These are phyloP conservation scores for Hirudo medicinalis DNA, from an alignment of 1,140 invertebrate species.

Conservation along the genomic window DNA sequence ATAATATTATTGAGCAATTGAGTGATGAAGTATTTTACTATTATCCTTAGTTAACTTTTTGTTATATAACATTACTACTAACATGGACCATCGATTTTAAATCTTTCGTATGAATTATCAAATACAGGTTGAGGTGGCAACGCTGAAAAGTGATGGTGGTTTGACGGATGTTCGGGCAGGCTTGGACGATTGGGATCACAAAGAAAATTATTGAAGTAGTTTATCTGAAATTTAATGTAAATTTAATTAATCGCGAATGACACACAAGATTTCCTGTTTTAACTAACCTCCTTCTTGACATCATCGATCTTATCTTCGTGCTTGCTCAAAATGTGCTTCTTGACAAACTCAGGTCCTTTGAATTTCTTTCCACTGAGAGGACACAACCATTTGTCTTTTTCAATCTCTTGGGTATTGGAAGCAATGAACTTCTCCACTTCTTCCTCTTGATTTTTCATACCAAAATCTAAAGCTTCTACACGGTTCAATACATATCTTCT, in stretches of 20 bases:
- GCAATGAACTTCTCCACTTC: constrained; percentile 1
- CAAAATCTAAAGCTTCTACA: too few species aligned
- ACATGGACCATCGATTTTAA: too few species aligned
- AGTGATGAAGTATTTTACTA: too few species aligned
- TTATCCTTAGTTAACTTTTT: too few species aligned
- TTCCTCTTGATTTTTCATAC: too few species aligned
- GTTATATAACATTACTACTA: too few species aligned
- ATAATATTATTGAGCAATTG: too few species aligned
- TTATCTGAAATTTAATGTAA: constrained; percentile 34
- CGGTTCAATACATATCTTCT: constrained; percentile 35
- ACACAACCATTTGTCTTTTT: constrained; percentile 96
- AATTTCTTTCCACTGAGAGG: constrained; percentile 97
- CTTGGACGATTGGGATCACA: constrained; percentile 85
- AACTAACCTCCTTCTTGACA: constrained; percentile 71
- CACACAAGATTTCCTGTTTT: not conserved
- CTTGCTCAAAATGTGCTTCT: constrained; percentile 96
- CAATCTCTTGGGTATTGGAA: constrained; percentile 67
- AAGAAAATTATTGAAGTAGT: constrained; percentile 96
- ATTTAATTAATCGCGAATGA: not conserved
- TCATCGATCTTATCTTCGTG: constrained; percentile 91
- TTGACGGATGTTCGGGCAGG: constrained; percentile 71
- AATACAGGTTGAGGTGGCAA: constrained; percentile 5
- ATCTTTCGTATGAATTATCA: too few species aligned
- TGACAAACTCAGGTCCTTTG: constrained; percentile 95
- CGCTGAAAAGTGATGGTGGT: constrained; percentile 28